Conservation (phyloP, 2,113 vertebrate species). For the Cavia aperea region DNA sequence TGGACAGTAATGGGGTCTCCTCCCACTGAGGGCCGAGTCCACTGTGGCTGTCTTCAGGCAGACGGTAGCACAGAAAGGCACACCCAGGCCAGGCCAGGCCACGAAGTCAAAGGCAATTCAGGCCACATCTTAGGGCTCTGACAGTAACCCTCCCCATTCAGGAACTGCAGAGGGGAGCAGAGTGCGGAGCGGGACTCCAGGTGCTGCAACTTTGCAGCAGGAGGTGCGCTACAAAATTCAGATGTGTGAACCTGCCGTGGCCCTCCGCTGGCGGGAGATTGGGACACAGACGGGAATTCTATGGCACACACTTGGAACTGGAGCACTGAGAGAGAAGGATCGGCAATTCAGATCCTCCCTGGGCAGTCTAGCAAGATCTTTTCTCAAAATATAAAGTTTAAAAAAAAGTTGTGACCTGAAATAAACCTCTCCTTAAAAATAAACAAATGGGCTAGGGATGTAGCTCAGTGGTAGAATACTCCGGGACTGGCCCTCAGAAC, state of each 20-base stretch:
- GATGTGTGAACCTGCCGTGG: background rate
- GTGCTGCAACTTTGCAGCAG: background rate
- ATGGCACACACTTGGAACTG: background rate
- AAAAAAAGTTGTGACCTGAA: no score
- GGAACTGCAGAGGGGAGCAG: background rate
- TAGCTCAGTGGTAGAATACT: no score
- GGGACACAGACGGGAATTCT: background rate
- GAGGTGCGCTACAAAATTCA: background rate
- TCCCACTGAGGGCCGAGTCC: background rate
- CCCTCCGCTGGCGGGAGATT: background rate
- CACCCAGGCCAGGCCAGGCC: background rate
- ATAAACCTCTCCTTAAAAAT: no score
- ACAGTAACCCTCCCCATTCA: background rate
- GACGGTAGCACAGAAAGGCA: background rate
- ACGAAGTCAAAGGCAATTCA: no score
- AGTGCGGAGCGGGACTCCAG: background rate
- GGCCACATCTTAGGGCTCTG: background rate
- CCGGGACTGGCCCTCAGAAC: no score
- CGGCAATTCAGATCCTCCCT: background rate
- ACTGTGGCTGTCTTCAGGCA: conserved; percentile 36
- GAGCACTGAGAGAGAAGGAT: background rate
- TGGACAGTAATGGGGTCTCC: no score
- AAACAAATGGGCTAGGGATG: no score
- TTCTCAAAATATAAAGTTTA: no score
- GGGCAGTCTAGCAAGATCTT: no score